Evolutionary conservation across 2,888 invertebrate species (phyloP), one percentile per base, ranked within the genome.

Genomic region (Drosophila helvetica): DNA sequence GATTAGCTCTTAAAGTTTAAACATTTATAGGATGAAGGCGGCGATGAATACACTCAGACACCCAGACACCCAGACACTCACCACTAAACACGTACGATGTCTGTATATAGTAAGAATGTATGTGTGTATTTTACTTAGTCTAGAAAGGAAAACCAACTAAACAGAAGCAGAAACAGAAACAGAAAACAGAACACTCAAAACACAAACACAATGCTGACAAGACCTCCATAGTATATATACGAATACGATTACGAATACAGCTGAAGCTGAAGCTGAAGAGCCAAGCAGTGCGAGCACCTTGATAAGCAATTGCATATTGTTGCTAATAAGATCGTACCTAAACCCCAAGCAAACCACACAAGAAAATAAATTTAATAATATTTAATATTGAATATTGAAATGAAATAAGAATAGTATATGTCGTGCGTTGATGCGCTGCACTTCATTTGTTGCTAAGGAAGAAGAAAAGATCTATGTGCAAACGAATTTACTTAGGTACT

Each of bases 1-100:
- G 90, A 89, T 89, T 89, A 89, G 90, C 80, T 89, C 82, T 89
- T 87, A 89, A 89, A 78, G 81, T 80, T 86, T 72, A 75, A 79
- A 74, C 58, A 42, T 72, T 59, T 60, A 71, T 72, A 57, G 54
- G 43, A 50, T 7, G 30, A 48, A 30, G 30, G 17, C 45, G 45
- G 2, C 18, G 17, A 12, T 60, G 57, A 48, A 42, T 22, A 64
- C 63, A 62, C 63, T 45, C 22, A 50, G 46, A 46, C 51, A 17
- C 50, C 17, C n/a, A 27, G 27, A 50, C 7, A 10, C 12, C n/a
- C n/a, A n/a, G n/a, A 51, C 15, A 30, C 18, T 33, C 12, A 22
- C 15, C 15, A 38, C 18, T 15, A 19, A 53, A 19, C 30, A 60
- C 53, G 12, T 45, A 33, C 9, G 60, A 67, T 55, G 67, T 66